These are phyloP conservation scores for Lasiurus cinereus DNA, from an alignment of 2,113 vertebrate genomes.

Conservation along the genomic window DNA sequence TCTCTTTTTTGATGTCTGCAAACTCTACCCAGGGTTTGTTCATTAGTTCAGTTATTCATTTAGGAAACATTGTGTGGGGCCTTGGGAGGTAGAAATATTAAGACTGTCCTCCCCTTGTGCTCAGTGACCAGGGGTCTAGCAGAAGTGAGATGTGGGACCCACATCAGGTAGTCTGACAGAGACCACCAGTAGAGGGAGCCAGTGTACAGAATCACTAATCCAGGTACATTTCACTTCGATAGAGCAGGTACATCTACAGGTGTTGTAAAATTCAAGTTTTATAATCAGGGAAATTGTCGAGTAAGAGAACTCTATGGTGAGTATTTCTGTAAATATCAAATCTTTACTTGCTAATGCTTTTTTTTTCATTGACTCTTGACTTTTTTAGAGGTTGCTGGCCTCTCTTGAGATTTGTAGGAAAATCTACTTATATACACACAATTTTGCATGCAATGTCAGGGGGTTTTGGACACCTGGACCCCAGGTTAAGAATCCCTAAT, in stretches of 20 bases:
- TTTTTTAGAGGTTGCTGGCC: background rate
- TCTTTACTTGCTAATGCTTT: background rate
- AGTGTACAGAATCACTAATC: background rate
- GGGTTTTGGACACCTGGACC: background rate
- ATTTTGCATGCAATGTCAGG: background rate
- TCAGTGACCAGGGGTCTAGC: background rate
- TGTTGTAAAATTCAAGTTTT: background rate
- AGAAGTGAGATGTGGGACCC: background rate
- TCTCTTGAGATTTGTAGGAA: conserved; percentile 10
- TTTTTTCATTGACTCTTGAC: background rate
- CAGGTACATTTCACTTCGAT: background rate
- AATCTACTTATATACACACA: background rate
- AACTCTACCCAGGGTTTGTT: background rate
- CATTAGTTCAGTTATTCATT: background rate
- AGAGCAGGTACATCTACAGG: background rate
- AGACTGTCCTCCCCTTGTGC: background rate
- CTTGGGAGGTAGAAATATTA: background rate
- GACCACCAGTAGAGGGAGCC: background rate
- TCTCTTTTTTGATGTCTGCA: background rate
- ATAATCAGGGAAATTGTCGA: background rate
- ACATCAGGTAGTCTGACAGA: background rate
- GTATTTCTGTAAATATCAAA: background rate
- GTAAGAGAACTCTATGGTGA: background rate
- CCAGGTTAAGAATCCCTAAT: background rate
- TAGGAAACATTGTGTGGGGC: background rate